These are phyloP conservation scores for Henricia sp. DNA, from an alignment of 53 echinoderm and acorn worm genomes.

Conservation along the genomic window DNA sequence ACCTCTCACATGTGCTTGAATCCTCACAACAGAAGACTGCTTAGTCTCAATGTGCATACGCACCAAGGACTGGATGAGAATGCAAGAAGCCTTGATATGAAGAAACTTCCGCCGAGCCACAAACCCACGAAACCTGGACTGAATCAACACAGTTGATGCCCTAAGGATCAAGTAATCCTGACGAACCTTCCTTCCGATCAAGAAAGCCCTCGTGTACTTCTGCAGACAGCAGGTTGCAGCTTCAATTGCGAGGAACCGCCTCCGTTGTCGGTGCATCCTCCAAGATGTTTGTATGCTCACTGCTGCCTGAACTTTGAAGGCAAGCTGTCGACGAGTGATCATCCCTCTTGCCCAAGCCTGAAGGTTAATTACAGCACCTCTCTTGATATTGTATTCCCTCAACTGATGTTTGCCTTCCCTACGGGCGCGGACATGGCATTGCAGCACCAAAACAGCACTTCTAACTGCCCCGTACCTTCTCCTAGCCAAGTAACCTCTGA, in stretches of 20 bases:
- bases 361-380: constrained; percentile 76
- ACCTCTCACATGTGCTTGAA: no score
- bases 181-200: constrained; percentile 19
- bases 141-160: constrained; percentile 39
- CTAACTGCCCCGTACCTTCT: constrained; percentile 49
- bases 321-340: constrained; percentile 46
- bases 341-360: constrained; percentile 72
- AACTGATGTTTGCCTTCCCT: constrained; percentile 32
- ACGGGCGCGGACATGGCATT: constrained; percentile 69
- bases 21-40: no score
- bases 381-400: constrained; percentile 63
- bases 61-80: constrained; percentile 63
- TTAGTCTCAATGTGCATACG: constrained; percentile 26
- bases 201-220: constrained; percentile 44
- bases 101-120: constrained; percentile 32
- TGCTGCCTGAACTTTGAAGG: constrained; percentile 49
- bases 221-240: constrained; percentile 47
- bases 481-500: constrained; percentile 39
- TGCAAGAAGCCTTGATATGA: constrained; percentile 44
- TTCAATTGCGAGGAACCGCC: constrained; percentile 30
- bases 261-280: constrained; percentile 23
- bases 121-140: constrained; percentile 36
- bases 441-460: constrained; percentile 61
- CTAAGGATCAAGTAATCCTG: constrained; percentile 32
- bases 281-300: constrained; percentile 69